Base-by-base conservation (phyloP, 2,797 vertebrate genomes). In the Emys orbicularis region DNA sequence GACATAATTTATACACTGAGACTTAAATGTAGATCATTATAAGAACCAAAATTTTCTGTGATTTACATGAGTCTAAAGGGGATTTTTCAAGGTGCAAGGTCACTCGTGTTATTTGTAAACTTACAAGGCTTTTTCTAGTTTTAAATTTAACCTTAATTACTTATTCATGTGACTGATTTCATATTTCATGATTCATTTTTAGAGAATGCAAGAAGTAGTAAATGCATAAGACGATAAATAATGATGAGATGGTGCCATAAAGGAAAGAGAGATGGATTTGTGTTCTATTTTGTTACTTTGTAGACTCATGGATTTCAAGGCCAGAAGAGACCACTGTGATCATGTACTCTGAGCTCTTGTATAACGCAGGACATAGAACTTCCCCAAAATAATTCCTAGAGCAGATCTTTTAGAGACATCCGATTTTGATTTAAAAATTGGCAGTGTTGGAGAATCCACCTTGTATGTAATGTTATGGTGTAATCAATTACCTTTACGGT, bases 51-150 rank as follows among this genome's bases (percentile, higher is more conserved):
- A 87, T 56, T 54, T 41, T 79, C 34, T 86, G 4, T 80, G 10
- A 90, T 90, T 79, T 88, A 93, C 90, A 82, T 41, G 0, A 88
- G 16, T 88, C 86, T 56, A 81, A 86, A 84, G 87, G 41, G 68
- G 83, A 50, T 65, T 96, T 90, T 65, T 94, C 57, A 92, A 91
- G 5, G 15, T 90, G 3, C 1, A 2, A 56, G 37, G 68, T 68
- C 18, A 41, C 59, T 34, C 85, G 19, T 4, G 2, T 93, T 95
- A n/a, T 15, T 90, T 2, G 15, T 72, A 16, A 44, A n/a, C 85
- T 10, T 84, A 0, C 16, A 44, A 0, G 15, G 21, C 12, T 49
- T 49, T 61, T 89, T 5, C 15, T 74, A 74, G n/a, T 72, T 72
- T 3, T 95, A 68, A 91, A 87, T 9, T 80, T n/a, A 83, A 41